phyloP scores from a whole-genome alignment of 1,140 invertebrate genomes.

The Hesperophylax magnus region DNA sequence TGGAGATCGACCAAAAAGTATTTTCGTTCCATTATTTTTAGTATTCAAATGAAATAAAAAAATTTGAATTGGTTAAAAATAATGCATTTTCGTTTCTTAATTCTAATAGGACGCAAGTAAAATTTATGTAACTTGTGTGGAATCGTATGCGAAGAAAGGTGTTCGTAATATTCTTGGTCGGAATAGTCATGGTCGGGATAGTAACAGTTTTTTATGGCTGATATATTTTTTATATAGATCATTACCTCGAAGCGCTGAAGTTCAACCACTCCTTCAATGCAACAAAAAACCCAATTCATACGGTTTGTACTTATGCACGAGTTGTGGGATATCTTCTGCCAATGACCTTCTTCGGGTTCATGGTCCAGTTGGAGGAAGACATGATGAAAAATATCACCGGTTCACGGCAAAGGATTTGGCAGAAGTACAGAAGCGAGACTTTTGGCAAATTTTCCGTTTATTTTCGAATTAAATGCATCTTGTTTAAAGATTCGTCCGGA shows the following conservation, averaged over 20 bases:
- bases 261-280: slow-evolving; percentile 17
- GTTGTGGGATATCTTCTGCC: not conserved
- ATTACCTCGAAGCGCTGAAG: slow-evolving; percentile 7
- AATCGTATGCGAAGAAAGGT: too few species aligned
- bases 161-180: too few species aligned
- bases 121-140: too few species aligned
- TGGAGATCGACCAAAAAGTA: too few species aligned
- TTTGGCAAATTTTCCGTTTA: slow-evolving; percentile 5
- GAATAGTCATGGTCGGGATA: too few species aligned
- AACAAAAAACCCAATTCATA: not conserved
- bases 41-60: too few species aligned
- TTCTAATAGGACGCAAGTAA: too few species aligned
- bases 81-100: too few species aligned
- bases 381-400: slow-evolving; percentile 12
- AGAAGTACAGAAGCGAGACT: not conserved
- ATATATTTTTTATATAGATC: slow-evolving; percentile 8
- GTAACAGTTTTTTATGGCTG: not conserved
- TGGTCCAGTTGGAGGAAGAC: slow-evolving; percentile 13
- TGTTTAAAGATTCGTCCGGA: not conserved
- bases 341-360: slow-evolving; percentile 11
- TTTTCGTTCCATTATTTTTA: too few species aligned
- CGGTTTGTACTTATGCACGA: not conserved
- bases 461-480: not conserved
- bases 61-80: too few species aligned
- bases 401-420: slow-evolving; percentile 28